Evolutionary conservation across 2,888 invertebrate species (phyloP).

Genomic region (Sarcophaga caerulescens): DNA sequence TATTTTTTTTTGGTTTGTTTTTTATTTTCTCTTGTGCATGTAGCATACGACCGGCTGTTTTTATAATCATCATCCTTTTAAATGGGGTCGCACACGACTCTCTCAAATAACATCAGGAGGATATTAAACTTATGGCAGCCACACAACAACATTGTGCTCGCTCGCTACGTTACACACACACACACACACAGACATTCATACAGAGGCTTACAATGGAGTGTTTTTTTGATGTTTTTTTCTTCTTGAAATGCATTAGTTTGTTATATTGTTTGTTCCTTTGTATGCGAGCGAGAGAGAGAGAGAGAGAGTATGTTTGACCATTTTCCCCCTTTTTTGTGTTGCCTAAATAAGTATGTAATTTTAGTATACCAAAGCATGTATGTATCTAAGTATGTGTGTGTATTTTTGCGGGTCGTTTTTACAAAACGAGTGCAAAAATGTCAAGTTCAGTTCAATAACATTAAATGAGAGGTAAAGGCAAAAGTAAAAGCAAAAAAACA

Average conservation of each 20-base stretch:
- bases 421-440: constrained; percentile 75
- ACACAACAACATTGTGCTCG: background rate
- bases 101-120: constrained; percentile 58
- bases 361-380: background rate
- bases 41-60: constrained; percentile 22
- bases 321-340: background rate
- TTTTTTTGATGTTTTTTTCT: background rate
- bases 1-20: no score
- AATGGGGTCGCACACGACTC: constrained; percentile 66
- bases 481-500: constrained; percentile 3
- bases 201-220: constrained; percentile 47
- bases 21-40: constrained; percentile 5
- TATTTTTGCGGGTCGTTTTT: constrained; percentile 64
- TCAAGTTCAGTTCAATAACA: constrained; percentile 81
- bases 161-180: no score
- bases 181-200: background rate
- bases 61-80: constrained; percentile 47
- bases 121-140: constrained; percentile 59
- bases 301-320: background rate
- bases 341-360: background rate
- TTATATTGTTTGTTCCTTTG: constrained; percentile 28
- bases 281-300: background rate
- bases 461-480: constrained; percentile 65
- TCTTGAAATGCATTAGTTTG: background rate
- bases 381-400: background rate